Evolutionary conservation across 2,797 vertebrate genomes (phyloP).

Genomic region (Aplochiton taeniatus): DNA sequence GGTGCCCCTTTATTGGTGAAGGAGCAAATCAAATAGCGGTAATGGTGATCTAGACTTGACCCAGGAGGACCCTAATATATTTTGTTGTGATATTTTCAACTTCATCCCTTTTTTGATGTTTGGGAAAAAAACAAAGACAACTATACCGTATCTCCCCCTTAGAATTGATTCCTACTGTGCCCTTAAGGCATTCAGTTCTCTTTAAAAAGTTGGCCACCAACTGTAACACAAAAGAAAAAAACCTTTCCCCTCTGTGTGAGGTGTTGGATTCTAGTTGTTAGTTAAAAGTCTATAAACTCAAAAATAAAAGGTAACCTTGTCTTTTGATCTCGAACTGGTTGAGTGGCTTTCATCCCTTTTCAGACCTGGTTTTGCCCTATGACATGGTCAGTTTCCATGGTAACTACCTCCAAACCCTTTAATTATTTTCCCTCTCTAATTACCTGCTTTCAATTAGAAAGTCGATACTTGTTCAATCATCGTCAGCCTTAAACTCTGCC

Average conservation of each 20-base stretch:
- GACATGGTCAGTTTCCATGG: slow-evolving; percentile 30
- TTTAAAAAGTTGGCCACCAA: not conserved
- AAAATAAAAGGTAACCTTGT: not conserved
- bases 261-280: too few relatives aligned
- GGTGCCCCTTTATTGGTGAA: slow-evolving; percentile 19
- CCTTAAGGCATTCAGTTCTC: slow-evolving; percentile 11
- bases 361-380: not conserved
- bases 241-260: slow-evolving; percentile 15
- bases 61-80: slow-evolving; percentile 32
- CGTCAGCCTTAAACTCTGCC: slow-evolving; percentile 25
- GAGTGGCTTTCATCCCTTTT: slow-evolving; percentile 1
- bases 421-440: slow-evolving; percentile 35
- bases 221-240: not conserved
- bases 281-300: not conserved
- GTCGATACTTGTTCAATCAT: slow-evolving; percentile 19
- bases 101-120: slow-evolving; percentile 41
- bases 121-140: slow-evolving; percentile 40
- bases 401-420: slow-evolving; percentile 22
- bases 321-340: not conserved
- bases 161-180: slow-evolving; percentile 19
- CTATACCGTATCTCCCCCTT: slow-evolving; percentile 34
- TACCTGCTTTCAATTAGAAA: slow-evolving; percentile 16
- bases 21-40: slow-evolving; percentile 2
- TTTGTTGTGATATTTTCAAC: slow-evolving; percentile 34
- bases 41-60: slow-evolving; percentile 18